Base-by-base conservation (phyloP, 2,797 vertebrate genomes). In the Moxostoma hubbsi region DNA sequence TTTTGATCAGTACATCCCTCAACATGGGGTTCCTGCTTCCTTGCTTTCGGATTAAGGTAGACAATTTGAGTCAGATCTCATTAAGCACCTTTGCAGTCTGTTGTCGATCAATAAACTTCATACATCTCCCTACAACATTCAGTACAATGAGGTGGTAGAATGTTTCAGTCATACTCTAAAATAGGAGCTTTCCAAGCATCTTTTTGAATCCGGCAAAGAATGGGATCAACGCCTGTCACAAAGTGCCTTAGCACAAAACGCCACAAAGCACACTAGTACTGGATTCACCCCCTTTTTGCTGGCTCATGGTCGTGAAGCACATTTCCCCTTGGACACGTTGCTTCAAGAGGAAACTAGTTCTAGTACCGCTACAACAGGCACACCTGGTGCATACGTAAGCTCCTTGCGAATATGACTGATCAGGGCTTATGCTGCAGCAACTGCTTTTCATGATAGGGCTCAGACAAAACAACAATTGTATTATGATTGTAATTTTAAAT, bases 101-200 rank as follows among this genome's bases (percentile, higher is more conserved):
- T 16, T 81, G 18, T 50, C 55, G 1, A 81, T 86, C 55, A 75
- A 73, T 12, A 85, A 87, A 16, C 74, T 75, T 46, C 8, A 45
- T 7, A 84, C 75, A 2, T 73, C 66, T 2, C 81, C 69, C 0
- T 83, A 87, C 53, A 81, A 84, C 18, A 62, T 74, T 8, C 76
- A 84, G n/a, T 85, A 62, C 0, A 79, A 84, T 13, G 73, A 57
- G 1, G 75, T 57, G 9, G 79, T 81, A 0, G 70, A 82, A 16
- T 1, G 46, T 4, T 74, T 63, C 24, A 79, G 82, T 50, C 12
- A 9, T 9, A 82, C 79, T 36, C 58, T 78, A 5, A 84, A 78
- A 24, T 74, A 82, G 5, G 64, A 85, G 57, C 50, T 85, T 5
- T 69, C 82, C 43, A 83, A 71, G 78, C 51, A 24, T 24, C 24